Percentiles rank a stretch among this genome's conserved stretches.
Conservation (phyloP, 2,888 invertebrate species). For the Euplexia lucipara region DNA sequence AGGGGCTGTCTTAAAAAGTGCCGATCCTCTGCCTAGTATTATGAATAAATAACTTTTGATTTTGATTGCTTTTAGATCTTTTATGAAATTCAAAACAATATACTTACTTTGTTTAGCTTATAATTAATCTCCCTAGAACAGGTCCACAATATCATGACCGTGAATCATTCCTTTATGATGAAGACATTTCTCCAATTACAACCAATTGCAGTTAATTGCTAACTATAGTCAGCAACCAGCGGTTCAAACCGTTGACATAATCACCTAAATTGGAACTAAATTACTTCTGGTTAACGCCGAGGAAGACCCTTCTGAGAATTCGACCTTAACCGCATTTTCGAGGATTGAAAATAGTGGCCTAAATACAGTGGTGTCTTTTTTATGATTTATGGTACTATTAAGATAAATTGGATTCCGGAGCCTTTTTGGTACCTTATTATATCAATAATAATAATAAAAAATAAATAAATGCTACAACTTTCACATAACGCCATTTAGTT, state of each 20-base stretch:
- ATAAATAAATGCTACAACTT: no score
- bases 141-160: constrained; percentile 43
- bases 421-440: not conserved
- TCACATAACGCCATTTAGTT: no score
- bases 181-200: constrained; percentile 65
- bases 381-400: not conserved
- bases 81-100: no score
- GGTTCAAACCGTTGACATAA: constrained; percentile 53
- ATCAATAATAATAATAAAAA: not conserved
- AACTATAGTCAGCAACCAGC: constrained; percentile 51
- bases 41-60: no score
- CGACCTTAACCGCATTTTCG: constrained; percentile 50
- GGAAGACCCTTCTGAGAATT: constrained; percentile 29
- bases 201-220: constrained; percentile 66
- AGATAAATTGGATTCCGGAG: not conserved
- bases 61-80: no score
- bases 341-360: constrained; percentile 13
- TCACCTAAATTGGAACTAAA: constrained; percentile 39
- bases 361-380: not conserved
- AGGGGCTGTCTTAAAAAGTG: no score
- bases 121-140: not conserved
- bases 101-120: no score
- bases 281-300: constrained; percentile 5
- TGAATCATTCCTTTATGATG: constrained; percentile 67
- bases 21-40: no score